Evolutionary conservation across 2,113 vertebrate genomes (phyloP).

Genomic region (Hystrix brachyura): DNA sequence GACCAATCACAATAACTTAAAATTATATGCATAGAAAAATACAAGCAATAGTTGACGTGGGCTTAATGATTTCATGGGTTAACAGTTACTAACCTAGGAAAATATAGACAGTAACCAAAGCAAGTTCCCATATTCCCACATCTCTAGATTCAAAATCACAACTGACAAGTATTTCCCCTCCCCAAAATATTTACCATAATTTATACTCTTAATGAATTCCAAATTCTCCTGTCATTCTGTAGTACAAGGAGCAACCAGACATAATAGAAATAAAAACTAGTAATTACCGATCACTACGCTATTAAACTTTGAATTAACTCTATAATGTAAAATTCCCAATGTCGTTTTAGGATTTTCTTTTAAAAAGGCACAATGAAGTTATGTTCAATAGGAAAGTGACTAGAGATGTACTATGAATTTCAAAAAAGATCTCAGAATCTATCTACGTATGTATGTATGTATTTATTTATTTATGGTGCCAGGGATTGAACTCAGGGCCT

Average conservation of each 20-base stretch:
- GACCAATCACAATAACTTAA: not conserved
- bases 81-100: not conserved
- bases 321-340: not conserved
- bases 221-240: not conserved
- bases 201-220: not conserved
- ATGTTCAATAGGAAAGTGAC: not conserved
- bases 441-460: too few relatives aligned
- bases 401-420: not conserved
- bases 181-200: not conserved
- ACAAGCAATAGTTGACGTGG: not conserved
- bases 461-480: too few relatives aligned
- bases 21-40: not conserved
- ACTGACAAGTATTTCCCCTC: not conserved
- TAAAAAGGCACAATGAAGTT: not conserved
- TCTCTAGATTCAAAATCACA: not conserved
- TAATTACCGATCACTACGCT: not conserved
- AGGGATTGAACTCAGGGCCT: too few relatives aligned
- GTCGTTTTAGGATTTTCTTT: not conserved
- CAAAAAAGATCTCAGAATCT: not conserved
- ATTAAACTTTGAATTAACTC: not conserved
- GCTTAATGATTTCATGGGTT: not conserved
- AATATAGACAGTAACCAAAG: not conserved
- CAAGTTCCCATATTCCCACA: not conserved
- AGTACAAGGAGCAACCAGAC: conserved; percentile 16
- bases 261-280: not conserved